A percentile compares a stretch with the other conserved stretches of the same genome.
Conservation (phyloP, 2,888 invertebrate genomes). For the Acrobasis consociella region DNA sequence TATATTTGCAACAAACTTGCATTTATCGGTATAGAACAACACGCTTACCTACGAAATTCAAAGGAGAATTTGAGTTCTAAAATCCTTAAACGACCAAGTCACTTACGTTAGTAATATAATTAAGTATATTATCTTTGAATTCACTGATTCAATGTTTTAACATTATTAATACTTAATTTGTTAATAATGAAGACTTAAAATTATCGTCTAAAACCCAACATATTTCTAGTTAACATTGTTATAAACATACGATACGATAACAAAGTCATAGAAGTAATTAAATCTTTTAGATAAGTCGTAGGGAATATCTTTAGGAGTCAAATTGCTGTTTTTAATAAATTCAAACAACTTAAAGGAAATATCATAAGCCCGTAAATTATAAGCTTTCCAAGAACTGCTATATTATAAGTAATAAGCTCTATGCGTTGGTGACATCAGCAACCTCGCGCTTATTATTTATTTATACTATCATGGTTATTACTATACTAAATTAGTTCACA, state of each 20-base stretch:
- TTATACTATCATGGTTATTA: background rate
- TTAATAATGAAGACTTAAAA: too few relatives aligned
- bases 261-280: background rate
- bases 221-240: too few relatives aligned
- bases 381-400: background rate
- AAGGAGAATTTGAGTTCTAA: too few relatives aligned
- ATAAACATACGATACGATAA: background rate
- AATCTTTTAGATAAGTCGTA: background rate
- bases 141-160: too few relatives aligned
- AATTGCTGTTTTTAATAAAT: background rate
- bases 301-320: background rate
- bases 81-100: too few relatives aligned
- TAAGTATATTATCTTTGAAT: too few relatives aligned
- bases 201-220: too few relatives aligned
- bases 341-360: background rate
- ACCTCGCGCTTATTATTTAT: background rate
- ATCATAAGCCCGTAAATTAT: background rate
- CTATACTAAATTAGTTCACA: background rate
- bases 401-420: slow-evolving; percentile 1
- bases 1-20: too few relatives aligned
- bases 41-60: too few relatives aligned
- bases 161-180: too few relatives aligned
- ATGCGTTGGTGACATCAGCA: slow-evolving; percentile 3
- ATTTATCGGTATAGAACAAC: too few relatives aligned
- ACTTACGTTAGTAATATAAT: too few relatives aligned